Evolutionary conservation across 2,113 vertebrate genomes (phyloP), one percentile per base, ranked within the genome.

Genomic region (Triplophysa siluroides): DNA sequence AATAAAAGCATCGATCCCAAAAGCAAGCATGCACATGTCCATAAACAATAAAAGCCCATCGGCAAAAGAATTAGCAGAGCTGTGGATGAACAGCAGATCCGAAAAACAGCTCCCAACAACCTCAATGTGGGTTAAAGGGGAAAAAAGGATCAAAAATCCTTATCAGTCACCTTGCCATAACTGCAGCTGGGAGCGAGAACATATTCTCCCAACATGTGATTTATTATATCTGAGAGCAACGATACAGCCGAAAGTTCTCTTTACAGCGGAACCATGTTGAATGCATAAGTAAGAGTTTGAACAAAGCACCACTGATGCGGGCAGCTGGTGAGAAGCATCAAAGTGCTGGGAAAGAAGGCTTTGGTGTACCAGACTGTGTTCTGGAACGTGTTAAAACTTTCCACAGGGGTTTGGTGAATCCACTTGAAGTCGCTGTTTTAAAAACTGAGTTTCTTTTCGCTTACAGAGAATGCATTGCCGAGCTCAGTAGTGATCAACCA

Each of bases 1-100:
- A 68, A 83, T 80, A 73, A 69, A 13, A 60, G 74, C 68, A 81
- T 78, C 26, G 81, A 75, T 83, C 78, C 77, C 69, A 66, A 81
- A 72, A 64, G 63, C 81, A 81, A 64, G 52, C 41, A 29, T 52
- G 61, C 76, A 63, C 66, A 45, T 76, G 62, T 65, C 81, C 56
- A 66, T 80, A 76, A 74, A 80, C 72, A 85, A 82, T 66, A 76
- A 66, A 66, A 56, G 29, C 43, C 13, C 66, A 23, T 18, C 43
- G 56, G 50, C 24, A 60, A 21, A 41, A 56, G 33, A 69, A 19
- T 43, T 52, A 60, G 56, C 26, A 12, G 54, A 58, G n/a, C 64
- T 41, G 43, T 43, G 54, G 66, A 13, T 21, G 50, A 26, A 9
- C 45, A 11, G 47, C 50, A 75, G 80, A 74, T 85, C 8, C 84